Base-by-base conservation (phyloP, 2,888 invertebrate species). In the Hanleya hanleyi region DNA sequence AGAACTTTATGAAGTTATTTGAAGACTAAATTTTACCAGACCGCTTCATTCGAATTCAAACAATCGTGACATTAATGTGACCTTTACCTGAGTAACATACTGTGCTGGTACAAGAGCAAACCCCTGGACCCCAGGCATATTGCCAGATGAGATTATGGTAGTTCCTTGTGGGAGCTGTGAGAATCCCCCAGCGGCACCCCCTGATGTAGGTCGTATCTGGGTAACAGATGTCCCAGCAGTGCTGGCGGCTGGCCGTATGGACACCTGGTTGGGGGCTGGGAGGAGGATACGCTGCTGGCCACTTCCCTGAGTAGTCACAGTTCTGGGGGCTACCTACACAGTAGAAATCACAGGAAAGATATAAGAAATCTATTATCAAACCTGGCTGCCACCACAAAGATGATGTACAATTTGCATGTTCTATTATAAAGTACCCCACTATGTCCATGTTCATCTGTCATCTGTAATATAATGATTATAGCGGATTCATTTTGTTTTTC, bases 101-200 rank as follows among this genome's bases (percentile, higher is more conserved):
- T 92, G 92, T 5, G 93, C 92, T 35, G 93, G 93, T 12, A 94
- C 89, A 82, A 93, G 92, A 26, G 93, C 92, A 86, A 93, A 92
- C 15, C 88, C 84, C 62, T 85, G 88, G 38, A 87, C 74, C 5
- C 85, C 86, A 15, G 78, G 82, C 0, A 83, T 69, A 62, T 80
- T 80, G n/a, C 81, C 80, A n/a, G 85, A 84, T 1, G 86, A 81
- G 47, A 90, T 79, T 47, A 90, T 84, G 0, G 90, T 84, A 29
- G 89, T 84, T 64, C 88, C 90, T 62, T 88, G 84, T 4, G 88
- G 86, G 32, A 86, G 71, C 66, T 81, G 80, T 7, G 83, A 77
- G 1, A 92, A 89, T n/a, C 22, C 22, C n/a, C 78, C 61, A 22
- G 70, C 77, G n/a, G 88, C 86, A 35, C 89, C 78, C 38, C 89